These are phyloP conservation scores for Podarcis muralis DNA, from an alignment of 2,113 vertebrate species.

Conservation along the genomic window DNA sequence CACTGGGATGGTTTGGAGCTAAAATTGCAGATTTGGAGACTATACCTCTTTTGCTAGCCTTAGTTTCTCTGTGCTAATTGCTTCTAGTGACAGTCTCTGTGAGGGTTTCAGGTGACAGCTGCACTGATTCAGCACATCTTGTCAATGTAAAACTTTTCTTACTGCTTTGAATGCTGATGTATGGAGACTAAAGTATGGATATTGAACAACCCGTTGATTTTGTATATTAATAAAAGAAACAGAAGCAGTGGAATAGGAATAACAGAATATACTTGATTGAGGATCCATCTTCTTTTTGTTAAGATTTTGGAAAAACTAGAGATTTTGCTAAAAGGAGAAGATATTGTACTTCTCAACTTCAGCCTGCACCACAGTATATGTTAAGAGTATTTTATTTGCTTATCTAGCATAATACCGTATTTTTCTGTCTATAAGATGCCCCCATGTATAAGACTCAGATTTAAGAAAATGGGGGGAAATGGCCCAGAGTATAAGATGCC, in stretches of 20 bases:
- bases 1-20: not conserved
- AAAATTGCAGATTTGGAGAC: not conserved
- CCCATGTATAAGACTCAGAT: too few relatives aligned
- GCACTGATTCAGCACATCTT: not conserved
- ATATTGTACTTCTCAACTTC: not conserved
- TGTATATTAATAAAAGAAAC: not conserved
- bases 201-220: too few relatives aligned
- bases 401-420: too few relatives aligned
- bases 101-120: not conserved
- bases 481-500: too few relatives aligned
- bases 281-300: not conserved
- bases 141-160: not conserved
- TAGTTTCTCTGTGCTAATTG: not conserved
- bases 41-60: not conserved
- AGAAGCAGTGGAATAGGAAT: not conserved
- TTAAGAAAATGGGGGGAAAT: too few relatives aligned
- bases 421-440: too few relatives aligned
- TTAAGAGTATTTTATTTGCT: not conserved
- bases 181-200: not conserved
- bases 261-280: not conserved
- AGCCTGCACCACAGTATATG: not conserved
- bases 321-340: not conserved
- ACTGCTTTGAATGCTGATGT: not conserved
- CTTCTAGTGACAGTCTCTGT: not conserved
- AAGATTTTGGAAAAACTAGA: not conserved